These are phyloP conservation scores for Tigriopus californicus DNA, from an alignment of 2,888 invertebrate genomes.

Conservation along the genomic window DNA sequence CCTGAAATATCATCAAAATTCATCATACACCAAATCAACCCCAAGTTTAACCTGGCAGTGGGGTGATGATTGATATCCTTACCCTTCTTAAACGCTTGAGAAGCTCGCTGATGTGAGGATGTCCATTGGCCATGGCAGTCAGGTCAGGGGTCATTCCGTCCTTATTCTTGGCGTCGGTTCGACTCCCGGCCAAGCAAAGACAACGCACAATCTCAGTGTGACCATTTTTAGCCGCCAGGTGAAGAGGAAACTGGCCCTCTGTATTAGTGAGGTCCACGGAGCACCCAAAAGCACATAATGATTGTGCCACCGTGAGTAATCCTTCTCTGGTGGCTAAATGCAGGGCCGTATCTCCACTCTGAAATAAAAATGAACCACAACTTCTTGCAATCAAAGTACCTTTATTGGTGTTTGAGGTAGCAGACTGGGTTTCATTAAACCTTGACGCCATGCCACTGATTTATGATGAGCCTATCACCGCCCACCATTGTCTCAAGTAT, in stretches of 20 bases:
- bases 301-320: conserved; percentile 36
- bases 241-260: conserved; percentile 42
- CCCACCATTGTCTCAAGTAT: neutral
- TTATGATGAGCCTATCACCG: too few species aligned
- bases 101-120: conserved; percentile 45
- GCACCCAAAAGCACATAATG: conserved; percentile 39
- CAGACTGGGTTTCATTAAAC: too few species aligned
- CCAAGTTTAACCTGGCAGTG: too few species aligned
- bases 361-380: conserved; percentile 16
- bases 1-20: neutral
- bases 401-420: too few species aligned
- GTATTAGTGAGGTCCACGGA: conserved; percentile 42
- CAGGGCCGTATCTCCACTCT: conserved; percentile 38
- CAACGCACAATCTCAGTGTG: conserved; percentile 49
- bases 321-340: conserved; percentile 39
- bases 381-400: conserved; percentile 9
- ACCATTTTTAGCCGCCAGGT: conserved; percentile 46
- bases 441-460: too few species aligned
- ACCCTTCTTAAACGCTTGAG: conserved; percentile 43
- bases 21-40: too few species aligned
- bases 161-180: conserved; percentile 43
- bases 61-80: conserved; percentile 19
- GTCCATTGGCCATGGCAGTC: conserved; percentile 52
- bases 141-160: conserved; percentile 54
- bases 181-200: conserved; percentile 48